These are phyloP conservation scores for Aplysia californica DNA, from an alignment of 1,140 invertebrate genomes.

Conservation along the genomic window DNA sequence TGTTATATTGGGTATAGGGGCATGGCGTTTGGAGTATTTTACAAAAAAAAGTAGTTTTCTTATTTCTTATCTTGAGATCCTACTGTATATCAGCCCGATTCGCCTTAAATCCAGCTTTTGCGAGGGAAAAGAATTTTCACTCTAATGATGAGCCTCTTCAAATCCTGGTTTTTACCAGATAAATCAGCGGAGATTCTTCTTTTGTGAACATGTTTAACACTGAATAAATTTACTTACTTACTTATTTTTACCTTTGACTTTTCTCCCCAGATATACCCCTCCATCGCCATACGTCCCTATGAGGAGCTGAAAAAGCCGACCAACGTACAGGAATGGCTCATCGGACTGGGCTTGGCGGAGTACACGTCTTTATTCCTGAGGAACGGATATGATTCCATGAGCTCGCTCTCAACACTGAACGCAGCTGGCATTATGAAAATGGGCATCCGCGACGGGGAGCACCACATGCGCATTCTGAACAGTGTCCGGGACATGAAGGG, in stretches of 20 bases:
- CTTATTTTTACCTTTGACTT: neutral
- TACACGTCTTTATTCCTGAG: conserved; percentile 87
- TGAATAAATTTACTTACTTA: no score
- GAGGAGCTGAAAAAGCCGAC: conserved; percentile 43
- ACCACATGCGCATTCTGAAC: conserved; percentile 83
- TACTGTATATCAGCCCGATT: no score
- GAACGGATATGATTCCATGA: conserved; percentile 92
- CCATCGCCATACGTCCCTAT: conserved; percentile 30
- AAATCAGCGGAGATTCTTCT: no score
- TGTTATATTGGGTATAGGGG: no score
- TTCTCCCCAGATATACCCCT: conserved; percentile 27
- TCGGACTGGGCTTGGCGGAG: conserved; percentile 44
- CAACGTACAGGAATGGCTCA: conserved; percentile 52
- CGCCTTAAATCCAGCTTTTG: no score
- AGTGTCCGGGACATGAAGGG: conserved; percentile 44
- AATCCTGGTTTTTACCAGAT: no score
- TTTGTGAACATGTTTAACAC: neutral
- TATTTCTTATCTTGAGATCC: no score
- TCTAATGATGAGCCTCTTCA: no score
- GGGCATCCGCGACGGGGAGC: conserved; percentile 86
- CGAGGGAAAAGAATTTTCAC: no score
- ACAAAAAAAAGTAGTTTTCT: no score
- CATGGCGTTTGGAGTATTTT: no score
- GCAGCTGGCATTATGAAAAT: conserved; percentile 90
- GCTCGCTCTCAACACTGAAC: conserved; percentile 88